Evolutionary conservation across 2,888 invertebrate species (phyloP), one percentile per base, ranked within the genome.

Genomic region (Adela reaumurella): DNA sequence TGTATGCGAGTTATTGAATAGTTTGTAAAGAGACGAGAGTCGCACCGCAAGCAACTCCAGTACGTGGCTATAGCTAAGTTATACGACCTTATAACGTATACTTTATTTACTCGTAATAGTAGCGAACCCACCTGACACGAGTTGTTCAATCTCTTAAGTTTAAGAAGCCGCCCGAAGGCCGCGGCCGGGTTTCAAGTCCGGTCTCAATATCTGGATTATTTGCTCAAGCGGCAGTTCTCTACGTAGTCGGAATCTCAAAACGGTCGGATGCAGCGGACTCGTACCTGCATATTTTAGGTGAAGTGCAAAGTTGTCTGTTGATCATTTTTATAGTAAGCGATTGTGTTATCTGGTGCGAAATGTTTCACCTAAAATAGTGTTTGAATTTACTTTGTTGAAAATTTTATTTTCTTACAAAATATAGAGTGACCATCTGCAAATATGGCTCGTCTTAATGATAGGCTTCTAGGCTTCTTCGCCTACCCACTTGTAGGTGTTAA

Each of bases 331-430:
- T 74, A 73, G 72, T 74, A 77, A 77, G 73, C 68, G 66, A 73
- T 76, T 77, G 74, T 74, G 74, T 78, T 78, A 77, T 73, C 65
- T 56, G 71, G 74, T 76, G 77, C 72, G 68, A 64, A 67, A 67
- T 70, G 70, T 70, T 70, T 67, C 77, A 71, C 74, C 76, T 58
- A 62, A 66, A 68, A 74, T 76, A 74, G 74, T 70, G 73, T 74
- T 74, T 70, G 74, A 74, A 74, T 74, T 78, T 35, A 71, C 76
- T 77, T 77, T 78, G 77, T 77, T 78, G 74, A 77, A 65, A 77
- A 74, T 74, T 77, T 77, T 77, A 77, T 78, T 77, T 77, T 76
- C 74, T 68, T 77, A 78, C 71, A 68, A 70, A 62, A 69, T 68
- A 68, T 64, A 64, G 65, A 61, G 64, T 76, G 76, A 64, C 68